Conservation (phyloP, 2,888 invertebrate genomes). For the Lucinisca nassula region DNA sequence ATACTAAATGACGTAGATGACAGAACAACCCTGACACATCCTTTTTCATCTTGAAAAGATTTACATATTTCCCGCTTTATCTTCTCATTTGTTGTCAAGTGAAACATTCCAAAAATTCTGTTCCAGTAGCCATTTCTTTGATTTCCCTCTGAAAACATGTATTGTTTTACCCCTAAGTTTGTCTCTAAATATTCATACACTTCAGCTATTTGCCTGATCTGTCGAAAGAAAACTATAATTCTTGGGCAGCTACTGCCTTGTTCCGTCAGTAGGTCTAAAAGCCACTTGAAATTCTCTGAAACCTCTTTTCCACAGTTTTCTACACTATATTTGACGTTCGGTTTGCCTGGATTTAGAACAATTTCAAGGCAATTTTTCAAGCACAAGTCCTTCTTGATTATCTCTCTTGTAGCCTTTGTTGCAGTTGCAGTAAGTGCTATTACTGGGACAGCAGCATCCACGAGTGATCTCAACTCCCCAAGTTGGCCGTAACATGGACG, state of each 20-base stretch:
- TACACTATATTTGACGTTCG: conserved; percentile 31
- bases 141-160: background rate
- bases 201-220: conserved; percentile 41
- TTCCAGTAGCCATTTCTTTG: conserved; percentile 40
- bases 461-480: conserved; percentile 35
- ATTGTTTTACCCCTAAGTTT: conserved; percentile 5
- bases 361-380: background rate
- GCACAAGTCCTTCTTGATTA: conserved; percentile 22
- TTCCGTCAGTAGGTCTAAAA: conserved; percentile 9
- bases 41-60: conserved; percentile 27
- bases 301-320: background rate
- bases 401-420: conserved; percentile 18
- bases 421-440: conserved; percentile 56
- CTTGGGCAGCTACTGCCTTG: conserved; percentile 10
- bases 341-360: conserved; percentile 8
- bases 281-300: conserved; percentile 28
- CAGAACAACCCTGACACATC: conserved; percentile 34
- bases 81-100: conserved; percentile 43
- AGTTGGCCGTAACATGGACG: conserved; percentile 43
- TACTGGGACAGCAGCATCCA: conserved; percentile 23
- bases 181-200: conserved; percentile 41
- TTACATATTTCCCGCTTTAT: too few species aligned
- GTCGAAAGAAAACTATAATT: conserved; percentile 47
- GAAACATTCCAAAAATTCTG: conserved; percentile 43
- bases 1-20: conserved; percentile 52